Evolutionary conservation across 2,113 vertebrate species (phyloP).

Genomic region (Syrrhaptes paradoxus): DNA sequence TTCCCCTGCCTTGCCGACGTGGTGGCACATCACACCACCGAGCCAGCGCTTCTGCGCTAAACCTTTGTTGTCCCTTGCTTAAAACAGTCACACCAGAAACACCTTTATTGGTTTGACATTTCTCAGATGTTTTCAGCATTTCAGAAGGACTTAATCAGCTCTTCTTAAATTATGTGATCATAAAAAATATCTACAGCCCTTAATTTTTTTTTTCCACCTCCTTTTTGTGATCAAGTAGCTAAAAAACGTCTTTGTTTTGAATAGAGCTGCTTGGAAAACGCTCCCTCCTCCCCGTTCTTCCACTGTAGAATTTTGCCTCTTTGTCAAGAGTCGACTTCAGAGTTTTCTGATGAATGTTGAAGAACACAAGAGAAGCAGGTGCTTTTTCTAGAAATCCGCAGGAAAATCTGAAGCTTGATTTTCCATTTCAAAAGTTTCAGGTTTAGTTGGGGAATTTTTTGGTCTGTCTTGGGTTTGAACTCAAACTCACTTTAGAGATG

Average conservation of each 20-base stretch:
- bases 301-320: not conserved
- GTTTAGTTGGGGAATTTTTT: not conserved
- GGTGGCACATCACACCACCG: not conserved
- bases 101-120: constrained; percentile 51
- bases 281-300: not conserved
- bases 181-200: not conserved
- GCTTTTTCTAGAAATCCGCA: not conserved
- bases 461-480: not conserved
- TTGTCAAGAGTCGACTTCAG: not conserved
- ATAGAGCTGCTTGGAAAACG: not conserved
- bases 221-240: not conserved
- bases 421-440: not conserved
- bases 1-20: not conserved
- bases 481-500: not conserved
- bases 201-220: not conserved
- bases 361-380: not conserved
- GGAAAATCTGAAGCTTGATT: not conserved
- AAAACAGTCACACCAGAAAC: not conserved
- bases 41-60: not conserved
- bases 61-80: constrained; percentile 20
- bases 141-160: constrained; percentile 17
- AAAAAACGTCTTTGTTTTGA: constrained; percentile 7
- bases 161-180: constrained; percentile 7
- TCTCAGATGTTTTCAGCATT: constrained; percentile 40
- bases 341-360: not conserved